Evolutionary conservation across 2,888 invertebrate genomes (phyloP), one percentile per base, ranked within the genome.

Genomic region (Nezara viridula): DNA sequence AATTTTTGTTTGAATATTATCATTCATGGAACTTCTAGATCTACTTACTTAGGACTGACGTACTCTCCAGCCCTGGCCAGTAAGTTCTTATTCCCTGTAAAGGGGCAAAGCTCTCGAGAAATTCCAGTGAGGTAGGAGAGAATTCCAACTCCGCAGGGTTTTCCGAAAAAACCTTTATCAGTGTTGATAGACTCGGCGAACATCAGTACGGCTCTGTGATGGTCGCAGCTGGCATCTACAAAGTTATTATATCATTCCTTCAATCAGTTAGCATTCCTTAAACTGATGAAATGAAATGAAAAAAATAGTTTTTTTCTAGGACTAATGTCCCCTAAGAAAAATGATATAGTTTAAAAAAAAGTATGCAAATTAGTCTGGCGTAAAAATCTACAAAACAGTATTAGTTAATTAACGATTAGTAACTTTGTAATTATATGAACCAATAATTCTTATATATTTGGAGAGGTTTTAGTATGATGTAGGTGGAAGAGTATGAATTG

Each of bases 111-210:
- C 49, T 85, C 85, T 10, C 16, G 27, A 24, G 89, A 47, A 2
- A 89, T 9, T 7, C 89, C 89, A n/a, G 40, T 50, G 50, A 89
- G 86, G 66, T 85, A 89, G 37, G 55, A 50, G 7, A 50, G 19
- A n/a, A 85, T 52, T 47, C 44, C 66, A 19, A 90, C 49, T 7
- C 40, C 52, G 91, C 95, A 95, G 47, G 93, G 93, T 10, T 92
- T 93, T 0, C 93, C 95, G 92, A 94, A 95, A 92, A 95, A 95
- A 0, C 95, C 95, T 0, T 92, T 90, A 0, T 92, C 91, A 0
- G 93, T 93, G 9, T 89, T 92, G 73, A 95, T 94, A 0, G 95
- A 95, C 91, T 95, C 95, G 0, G 95, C 95, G 91, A 93, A 95
- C 91, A 94, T 95, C 0, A 91, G 91, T 0, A 95, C 94, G 0